These are phyloP conservation scores for Schizopygopsis malacanthus DNA, from an alignment of 2,797 vertebrate species.

Conservation along the genomic window DNA sequence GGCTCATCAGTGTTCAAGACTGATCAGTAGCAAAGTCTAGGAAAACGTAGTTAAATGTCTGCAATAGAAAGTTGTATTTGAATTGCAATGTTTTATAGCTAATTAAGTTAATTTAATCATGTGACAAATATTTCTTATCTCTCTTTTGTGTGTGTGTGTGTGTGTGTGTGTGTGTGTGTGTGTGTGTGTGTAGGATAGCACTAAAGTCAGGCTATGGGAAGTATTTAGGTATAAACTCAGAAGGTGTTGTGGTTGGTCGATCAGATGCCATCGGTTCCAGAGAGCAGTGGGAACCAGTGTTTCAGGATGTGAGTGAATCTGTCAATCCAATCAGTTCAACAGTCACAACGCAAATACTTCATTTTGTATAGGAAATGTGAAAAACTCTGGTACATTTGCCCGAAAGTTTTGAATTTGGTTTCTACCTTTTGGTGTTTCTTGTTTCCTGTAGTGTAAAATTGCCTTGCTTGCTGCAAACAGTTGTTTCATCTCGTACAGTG, in stretches of 20 bases:
- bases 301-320: slow-evolving; percentile 86
- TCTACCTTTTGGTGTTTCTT: slow-evolving; percentile 53
- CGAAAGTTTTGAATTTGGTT: slow-evolving; percentile 33
- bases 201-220: slow-evolving; percentile 98
- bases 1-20: too few species aligned
- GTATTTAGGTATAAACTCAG: slow-evolving; percentile 93
- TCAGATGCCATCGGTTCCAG: slow-evolving; percentile 96
- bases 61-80: too few species aligned
- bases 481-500: slow-evolving; percentile 95
- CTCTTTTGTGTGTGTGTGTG: too few species aligned
- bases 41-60: too few species aligned
- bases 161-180: too few species aligned
- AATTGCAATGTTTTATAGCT: background rate
- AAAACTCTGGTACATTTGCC: background rate
- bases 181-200: slow-evolving; percentile 83
- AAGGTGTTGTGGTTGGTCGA: slow-evolving; percentile 92
- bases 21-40: too few species aligned
- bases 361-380: background rate
- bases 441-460: slow-evolving; percentile 86
- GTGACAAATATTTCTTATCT: background rate
- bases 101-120: background rate
- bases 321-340: background rate
- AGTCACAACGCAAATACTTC: background rate
- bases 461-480: slow-evolving; percentile 92
- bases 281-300: slow-evolving; percentile 97